Evolutionary conservation across 2,113 vertebrate genomes (phyloP), one percentile per base, ranked within the genome.

Genomic region (Varanus salvator): DNA sequence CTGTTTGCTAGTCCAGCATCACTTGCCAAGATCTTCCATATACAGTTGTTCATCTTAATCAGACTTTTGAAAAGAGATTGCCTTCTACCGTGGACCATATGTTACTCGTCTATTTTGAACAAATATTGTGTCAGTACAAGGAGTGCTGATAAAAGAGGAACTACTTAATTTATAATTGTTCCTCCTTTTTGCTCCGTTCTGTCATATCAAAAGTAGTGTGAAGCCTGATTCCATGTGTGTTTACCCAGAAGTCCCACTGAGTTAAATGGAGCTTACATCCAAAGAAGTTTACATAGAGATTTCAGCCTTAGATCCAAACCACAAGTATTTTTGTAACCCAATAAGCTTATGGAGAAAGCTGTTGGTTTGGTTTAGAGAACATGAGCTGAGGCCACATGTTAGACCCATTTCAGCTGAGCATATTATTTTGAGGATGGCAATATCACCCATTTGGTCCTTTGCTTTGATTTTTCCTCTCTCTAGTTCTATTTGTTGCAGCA

Each of bases 361-460:
- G 15, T 85, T 92, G 50, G 50, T 84, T 27, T 85, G 68, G 74
- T 72, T 64, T 29, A 50, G 0, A 19, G 74, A 69, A 84, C 27
- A 8, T 80, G 88, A 80, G 66, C 17, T 6, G 72, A 44, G 6
- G 12, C 27, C 85, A 84, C 52, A 8, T 90, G 80, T 88, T 89
- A 44, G 71, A 91, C 86, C 34, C 1, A 34, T 78, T 91, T 87
- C 87, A 90, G 34, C n/a, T 9, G 90, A 90, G 52, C 27, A 7
- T 48, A 75, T 80, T 1, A 1, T 89, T 93, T 94, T 90, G 88
- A 80, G 86, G 87, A 34, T 84, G 80, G 88, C 72, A 74, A 74
- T n/a, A 86, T 72, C 64, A 0, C 80, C 84, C 90, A 44, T 69
- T 23, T 78, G n/a, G 48, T 78, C 52, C 83, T 82, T 34, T 74